Evolutionary conservation across 2,113 vertebrate genomes (phyloP).

Genomic region (Corythornis vintsioides): DNA sequence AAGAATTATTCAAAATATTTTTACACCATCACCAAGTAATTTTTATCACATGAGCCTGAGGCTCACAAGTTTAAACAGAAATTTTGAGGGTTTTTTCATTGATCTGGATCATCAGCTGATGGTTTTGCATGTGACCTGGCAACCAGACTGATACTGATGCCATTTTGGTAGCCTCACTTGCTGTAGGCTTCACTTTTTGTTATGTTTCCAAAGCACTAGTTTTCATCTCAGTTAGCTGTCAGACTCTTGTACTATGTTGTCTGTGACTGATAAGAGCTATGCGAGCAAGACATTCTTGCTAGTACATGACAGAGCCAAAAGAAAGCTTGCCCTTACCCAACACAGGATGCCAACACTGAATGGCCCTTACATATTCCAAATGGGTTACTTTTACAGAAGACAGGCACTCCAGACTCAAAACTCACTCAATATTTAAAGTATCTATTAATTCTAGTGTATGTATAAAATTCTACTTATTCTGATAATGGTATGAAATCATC

Average conservation of each 20-base stretch:
- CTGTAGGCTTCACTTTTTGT: no score
- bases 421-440: background rate
- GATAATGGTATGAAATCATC: background rate
- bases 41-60: background rate
- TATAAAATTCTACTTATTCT: background rate
- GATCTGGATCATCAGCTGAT: no score
- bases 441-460: background rate
- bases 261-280: background rate
- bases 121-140: no score
- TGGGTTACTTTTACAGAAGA: background rate
- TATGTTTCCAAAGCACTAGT: no score
- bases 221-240: no score
- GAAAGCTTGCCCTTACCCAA: background rate
- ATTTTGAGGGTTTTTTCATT: background rate
- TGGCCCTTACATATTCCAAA: background rate
- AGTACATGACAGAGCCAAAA: background rate
- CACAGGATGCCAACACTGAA: background rate
- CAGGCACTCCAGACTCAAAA: background rate
- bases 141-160: no score
- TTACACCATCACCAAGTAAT: background rate
- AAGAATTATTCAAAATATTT: background rate
- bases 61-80: no score
- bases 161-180: no score
- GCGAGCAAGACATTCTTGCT: background rate
- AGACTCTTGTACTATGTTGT: background rate